phyloP scores from a whole-genome alignment of 2,113 vertebrate species.

The Chelonoidis abingdonii region DNA sequence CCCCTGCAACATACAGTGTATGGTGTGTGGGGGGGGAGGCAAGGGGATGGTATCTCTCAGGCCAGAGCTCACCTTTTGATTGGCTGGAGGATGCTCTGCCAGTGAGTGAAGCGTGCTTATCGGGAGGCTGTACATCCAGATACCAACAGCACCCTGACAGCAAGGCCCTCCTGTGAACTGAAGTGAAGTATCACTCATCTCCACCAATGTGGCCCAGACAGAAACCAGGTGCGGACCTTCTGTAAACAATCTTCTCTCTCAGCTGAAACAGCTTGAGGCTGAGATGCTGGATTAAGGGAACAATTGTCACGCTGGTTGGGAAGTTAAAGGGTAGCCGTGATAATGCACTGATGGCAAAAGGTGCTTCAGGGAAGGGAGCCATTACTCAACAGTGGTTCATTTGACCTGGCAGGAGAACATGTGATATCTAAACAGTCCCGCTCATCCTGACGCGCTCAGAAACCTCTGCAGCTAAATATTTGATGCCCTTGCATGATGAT shows the following conservation, averaged over 20 bases:
- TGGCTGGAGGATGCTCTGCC: not conserved
- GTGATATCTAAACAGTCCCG: slow-evolving; percentile 77
- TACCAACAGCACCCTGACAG: slow-evolving; percentile 65
- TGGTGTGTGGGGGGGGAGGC: not conserved
- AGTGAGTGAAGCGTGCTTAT: slow-evolving; percentile 63
- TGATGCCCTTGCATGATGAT: slow-evolving; percentile 63
- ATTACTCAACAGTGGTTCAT: slow-evolving; percentile 73
- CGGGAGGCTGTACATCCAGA: slow-evolving; percentile 60
- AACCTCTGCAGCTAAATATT: slow-evolving; percentile 71
- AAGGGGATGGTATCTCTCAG: not conserved
- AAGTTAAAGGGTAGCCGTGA: slow-evolving; percentile 74
- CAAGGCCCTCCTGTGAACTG: slow-evolving; percentile 73
- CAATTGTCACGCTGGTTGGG: slow-evolving; percentile 60
- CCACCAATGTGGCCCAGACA: slow-evolving; percentile 75
- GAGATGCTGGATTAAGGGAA: slow-evolving; percentile 67
- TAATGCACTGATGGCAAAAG: slow-evolving; percentile 73
- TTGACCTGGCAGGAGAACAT: slow-evolving; percentile 78
- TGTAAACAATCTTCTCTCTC: slow-evolving; percentile 76
- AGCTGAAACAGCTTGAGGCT: slow-evolving; percentile 59
- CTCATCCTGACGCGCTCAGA: slow-evolving; percentile 62
- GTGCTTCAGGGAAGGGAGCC: slow-evolving; percentile 63
- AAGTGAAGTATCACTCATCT: slow-evolving; percentile 72
- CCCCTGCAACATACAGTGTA: not conserved
- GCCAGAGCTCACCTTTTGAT: not conserved
- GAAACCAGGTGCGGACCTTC: slow-evolving; percentile 79